phyloP scores from a whole-genome alignment of 2,888 invertebrate species.

The Harpalus rubripes region DNA sequence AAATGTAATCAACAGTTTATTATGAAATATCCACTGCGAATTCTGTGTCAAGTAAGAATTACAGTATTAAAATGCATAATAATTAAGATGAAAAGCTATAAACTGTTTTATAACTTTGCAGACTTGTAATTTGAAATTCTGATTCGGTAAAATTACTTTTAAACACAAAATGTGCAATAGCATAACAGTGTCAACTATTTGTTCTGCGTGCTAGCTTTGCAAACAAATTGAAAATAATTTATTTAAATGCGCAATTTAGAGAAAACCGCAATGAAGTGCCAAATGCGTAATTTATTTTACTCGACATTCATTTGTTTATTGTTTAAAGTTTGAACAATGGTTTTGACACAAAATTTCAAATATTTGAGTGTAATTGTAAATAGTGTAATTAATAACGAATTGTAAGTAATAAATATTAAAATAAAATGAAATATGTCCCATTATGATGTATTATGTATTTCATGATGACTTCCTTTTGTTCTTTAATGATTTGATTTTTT shows the following conservation, averaged over 20 bases:
- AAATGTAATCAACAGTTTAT: neutral
- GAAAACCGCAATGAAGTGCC: constrained; percentile 6
- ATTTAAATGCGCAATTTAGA: constrained; percentile 18
- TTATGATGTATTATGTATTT: no score
- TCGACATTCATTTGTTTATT: neutral
- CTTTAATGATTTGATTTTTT: no score
- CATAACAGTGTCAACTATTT: neutral
- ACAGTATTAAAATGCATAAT: neutral
- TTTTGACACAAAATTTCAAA: neutral
- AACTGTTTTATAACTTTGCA: neutral
- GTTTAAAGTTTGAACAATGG: constrained; percentile 7
- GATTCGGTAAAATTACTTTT: neutral
- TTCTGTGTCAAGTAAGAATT: neutral
- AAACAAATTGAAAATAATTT: constrained; percentile 1
- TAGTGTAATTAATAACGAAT: neutral
- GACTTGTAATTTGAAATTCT: constrained; percentile 1
- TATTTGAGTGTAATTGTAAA: neutral
- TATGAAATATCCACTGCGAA: neutral
- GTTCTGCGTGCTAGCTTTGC: neutral
- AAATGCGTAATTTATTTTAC: neutral
- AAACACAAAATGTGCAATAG: neutral
- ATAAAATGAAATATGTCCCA: no score
- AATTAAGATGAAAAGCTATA: constrained; percentile 3
- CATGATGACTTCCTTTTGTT: no score
- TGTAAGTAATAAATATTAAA: neutral